Evolutionary conservation across 2,113 vertebrate genomes (phyloP).

Genomic region (Platichthys flesus): DNA sequence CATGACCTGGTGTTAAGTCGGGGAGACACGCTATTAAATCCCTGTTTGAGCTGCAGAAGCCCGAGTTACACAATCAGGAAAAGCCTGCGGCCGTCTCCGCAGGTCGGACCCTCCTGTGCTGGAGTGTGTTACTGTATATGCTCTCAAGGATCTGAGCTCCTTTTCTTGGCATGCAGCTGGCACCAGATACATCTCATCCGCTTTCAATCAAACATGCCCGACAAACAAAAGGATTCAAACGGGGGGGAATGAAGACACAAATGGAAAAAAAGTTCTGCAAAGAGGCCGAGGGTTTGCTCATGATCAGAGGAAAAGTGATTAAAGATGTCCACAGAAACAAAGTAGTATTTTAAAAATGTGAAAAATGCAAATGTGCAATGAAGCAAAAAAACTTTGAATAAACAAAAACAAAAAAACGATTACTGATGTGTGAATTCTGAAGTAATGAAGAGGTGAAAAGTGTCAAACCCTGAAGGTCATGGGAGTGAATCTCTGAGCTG

Average conservation of each 20-base stretch:
- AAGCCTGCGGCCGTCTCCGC: constrained; percentile 54
- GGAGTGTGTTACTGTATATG: constrained; percentile 49
- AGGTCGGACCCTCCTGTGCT: constrained; percentile 46
- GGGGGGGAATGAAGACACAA: too few relatives aligned
- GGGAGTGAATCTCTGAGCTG: not conserved
- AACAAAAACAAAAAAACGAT: too few relatives aligned
- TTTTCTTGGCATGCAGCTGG: constrained; percentile 54
- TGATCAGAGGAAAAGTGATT: too few relatives aligned
- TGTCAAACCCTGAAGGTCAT: not conserved
- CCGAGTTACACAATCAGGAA: constrained; percentile 66
- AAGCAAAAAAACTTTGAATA: too few relatives aligned
- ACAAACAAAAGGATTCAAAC: constrained; percentile 1
- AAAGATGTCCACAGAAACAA: too few relatives aligned
- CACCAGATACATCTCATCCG: constrained; percentile 49
- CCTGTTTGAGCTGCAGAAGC: constrained; percentile 55
- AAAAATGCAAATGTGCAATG: not conserved
- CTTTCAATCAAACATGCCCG: constrained; percentile 36
- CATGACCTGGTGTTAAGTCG: constrained; percentile 57
- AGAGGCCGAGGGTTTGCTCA: too few relatives aligned
- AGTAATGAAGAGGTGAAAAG: not conserved
- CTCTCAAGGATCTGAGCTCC: constrained; percentile 44
- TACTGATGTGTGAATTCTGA: too few relatives aligned
- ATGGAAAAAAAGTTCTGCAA: too few relatives aligned
- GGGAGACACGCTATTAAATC: constrained; percentile 68
- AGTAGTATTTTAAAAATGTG: too few relatives aligned